Evolutionary conservation across 2,888 invertebrate genomes (phyloP).

Genomic region (Pyralis farinalis): DNA sequence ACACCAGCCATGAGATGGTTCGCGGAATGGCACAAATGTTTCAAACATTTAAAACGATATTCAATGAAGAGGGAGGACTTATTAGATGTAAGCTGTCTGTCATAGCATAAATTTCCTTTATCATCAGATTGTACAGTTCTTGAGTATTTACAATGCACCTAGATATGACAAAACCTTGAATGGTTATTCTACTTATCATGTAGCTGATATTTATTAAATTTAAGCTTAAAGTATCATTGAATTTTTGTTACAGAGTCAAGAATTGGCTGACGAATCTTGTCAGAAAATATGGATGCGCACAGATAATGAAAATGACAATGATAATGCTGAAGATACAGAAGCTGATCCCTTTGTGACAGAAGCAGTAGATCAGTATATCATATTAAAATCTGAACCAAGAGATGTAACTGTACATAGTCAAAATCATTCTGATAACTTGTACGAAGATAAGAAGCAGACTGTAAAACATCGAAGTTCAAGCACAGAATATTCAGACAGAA

Average conservation of each 20-base stretch:
- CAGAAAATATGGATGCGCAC: slow-evolving; percentile 14
- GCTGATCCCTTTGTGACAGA: slow-evolving; percentile 49
- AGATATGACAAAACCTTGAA: no score
- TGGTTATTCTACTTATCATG: no score
- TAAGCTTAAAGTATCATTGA: no score
- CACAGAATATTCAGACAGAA: slow-evolving; percentile 40
- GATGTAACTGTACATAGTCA: slow-evolving; percentile 19
- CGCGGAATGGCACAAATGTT: slow-evolving; percentile 32
- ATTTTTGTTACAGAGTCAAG: background rate
- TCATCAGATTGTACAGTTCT: no score
- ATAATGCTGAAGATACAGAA: slow-evolving; percentile 30
- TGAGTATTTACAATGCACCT: no score
- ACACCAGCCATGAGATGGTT: slow-evolving; percentile 39
- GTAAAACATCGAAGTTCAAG: slow-evolving; percentile 40
- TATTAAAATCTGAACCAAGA: slow-evolving; percentile 40
- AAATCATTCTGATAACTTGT: slow-evolving; percentile 4
- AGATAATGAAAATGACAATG: slow-evolving; percentile 7
- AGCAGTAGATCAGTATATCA: slow-evolving; percentile 44
- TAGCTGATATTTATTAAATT: no score
- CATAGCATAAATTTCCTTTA: no score
- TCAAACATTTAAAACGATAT: slow-evolving; percentile 15
- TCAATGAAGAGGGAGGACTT: background rate
- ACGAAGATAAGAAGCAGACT: slow-evolving; percentile 37
- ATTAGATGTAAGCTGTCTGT: background rate
- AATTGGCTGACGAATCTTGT: background rate